These are phyloP conservation scores for Brachyhypopomus gauderio DNA, from an alignment of 2,113 vertebrate species.

Conservation along the genomic window DNA sequence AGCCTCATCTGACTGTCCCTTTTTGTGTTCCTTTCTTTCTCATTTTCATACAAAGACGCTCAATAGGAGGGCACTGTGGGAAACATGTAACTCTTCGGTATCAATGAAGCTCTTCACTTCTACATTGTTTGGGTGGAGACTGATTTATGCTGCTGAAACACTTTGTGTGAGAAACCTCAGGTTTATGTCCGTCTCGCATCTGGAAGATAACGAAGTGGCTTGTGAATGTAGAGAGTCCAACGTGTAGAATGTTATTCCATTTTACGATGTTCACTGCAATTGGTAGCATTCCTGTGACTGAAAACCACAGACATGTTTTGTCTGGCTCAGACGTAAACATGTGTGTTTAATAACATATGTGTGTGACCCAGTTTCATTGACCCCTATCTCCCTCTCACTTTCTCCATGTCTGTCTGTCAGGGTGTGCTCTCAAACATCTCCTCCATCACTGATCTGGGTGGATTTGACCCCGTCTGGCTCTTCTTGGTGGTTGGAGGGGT, in stretches of 20 bases:
- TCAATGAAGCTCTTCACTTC: background rate
- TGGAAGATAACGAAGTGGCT: no score
- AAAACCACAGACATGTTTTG: no score
- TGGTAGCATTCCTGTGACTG: background rate
- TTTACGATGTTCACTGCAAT: background rate
- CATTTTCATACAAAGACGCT: constrained; percentile 1
- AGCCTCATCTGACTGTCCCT: background rate
- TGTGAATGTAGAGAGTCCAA: background rate
- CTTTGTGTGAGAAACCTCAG: background rate
- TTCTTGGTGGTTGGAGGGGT: constrained; percentile 88
- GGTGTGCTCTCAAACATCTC: constrained; percentile 89
- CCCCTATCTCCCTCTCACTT: background rate
- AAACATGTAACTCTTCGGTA: background rate
- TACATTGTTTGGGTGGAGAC: background rate
- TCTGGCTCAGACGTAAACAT: no score
- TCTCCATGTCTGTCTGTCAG: constrained; percentile 59
- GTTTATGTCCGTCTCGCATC: background rate
- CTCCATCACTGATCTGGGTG: constrained; percentile 87
- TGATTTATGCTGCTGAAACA: background rate
- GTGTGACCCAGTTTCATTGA: background rate
- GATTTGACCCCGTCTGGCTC: constrained; percentile 89
- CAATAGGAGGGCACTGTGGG: background rate
- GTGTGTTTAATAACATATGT: background rate
- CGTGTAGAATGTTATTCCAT: background rate
- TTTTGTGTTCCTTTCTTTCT: background rate